Evolutionary conservation across 2,797 vertebrate species (phyloP).

Genomic region (Argyrosomus regius): DNA sequence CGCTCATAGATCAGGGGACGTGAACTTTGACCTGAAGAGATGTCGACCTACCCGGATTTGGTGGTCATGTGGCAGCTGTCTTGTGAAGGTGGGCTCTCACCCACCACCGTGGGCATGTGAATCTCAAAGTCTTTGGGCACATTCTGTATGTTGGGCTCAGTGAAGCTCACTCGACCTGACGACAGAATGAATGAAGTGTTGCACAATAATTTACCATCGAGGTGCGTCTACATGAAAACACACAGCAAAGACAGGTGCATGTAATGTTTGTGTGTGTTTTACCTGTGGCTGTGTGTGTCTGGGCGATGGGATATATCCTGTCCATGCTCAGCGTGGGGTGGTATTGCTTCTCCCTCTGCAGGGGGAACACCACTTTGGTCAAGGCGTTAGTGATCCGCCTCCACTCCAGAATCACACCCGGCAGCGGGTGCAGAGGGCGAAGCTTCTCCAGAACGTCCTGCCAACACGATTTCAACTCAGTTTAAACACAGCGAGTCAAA

Average conservation of each 20-base stretch:
- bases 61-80: slow-evolving; percentile 38
- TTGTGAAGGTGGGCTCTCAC: slow-evolving; percentile 90
- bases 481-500: neutral
- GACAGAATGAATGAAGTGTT: slow-evolving; percentile 20
- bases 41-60: slow-evolving; percentile 69
- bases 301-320: slow-evolving; percentile 92
- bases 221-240: neutral
- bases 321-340: slow-evolving; percentile 92
- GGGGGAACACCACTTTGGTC: slow-evolving; percentile 96
- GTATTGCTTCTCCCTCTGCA: slow-evolving; percentile 91
- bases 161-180: slow-evolving; percentile 94
- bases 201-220: neutral
- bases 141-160: slow-evolving; percentile 97
- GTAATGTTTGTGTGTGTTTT: slow-evolving; percentile 9
- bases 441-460: slow-evolving; percentile 96
- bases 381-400: slow-evolving; percentile 95
- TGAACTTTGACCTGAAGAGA: neutral
- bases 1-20: neutral
- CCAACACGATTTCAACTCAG: slow-evolving; percentile 17
- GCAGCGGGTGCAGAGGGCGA: slow-evolving; percentile 90
- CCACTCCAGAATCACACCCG: slow-evolving; percentile 97
- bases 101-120: slow-evolving; percentile 89
- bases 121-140: slow-evolving; percentile 99
- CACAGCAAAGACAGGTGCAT: neutral
- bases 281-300: slow-evolving; percentile 97